These are phyloP conservation scores for Epinotia demarniana DNA, from an alignment of 2,888 invertebrate genomes.

Conservation along the genomic window DNA sequence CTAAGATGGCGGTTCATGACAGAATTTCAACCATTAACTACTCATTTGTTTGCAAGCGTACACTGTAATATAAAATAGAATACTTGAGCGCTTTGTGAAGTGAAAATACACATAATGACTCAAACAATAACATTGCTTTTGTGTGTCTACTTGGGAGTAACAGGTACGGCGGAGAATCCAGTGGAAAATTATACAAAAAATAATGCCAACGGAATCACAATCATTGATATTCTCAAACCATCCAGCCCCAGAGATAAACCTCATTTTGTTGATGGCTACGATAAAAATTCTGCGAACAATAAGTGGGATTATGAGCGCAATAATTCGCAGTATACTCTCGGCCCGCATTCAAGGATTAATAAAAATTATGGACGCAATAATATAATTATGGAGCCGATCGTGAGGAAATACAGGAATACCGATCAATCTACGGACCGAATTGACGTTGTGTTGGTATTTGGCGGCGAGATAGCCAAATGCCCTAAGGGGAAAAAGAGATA, in stretches of 20 bases:
- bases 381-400: background rate
- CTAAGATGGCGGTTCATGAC: background rate
- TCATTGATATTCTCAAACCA: background rate
- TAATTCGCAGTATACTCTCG: background rate
- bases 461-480: background rate
- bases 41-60: background rate
- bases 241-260: background rate
- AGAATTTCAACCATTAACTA: background rate
- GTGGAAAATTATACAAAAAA: background rate
- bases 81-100: background rate
- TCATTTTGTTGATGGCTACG: background rate
- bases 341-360: background rate
- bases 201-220: background rate
- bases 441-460: background rate
- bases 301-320: background rate
- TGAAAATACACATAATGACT: background rate
- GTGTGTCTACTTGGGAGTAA: background rate
- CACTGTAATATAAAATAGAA: background rate
- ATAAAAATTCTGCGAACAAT: background rate
- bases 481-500: background rate
- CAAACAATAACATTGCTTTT: background rate
- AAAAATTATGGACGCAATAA: constrained; percentile 11
- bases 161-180: too few species aligned
- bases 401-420: constrained; percentile 1
- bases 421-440: background rate